Evolutionary conservation across 92 coral and sea anemone genomes (phyloP).

Genomic region (Hydrozoanthus gracilis): DNA sequence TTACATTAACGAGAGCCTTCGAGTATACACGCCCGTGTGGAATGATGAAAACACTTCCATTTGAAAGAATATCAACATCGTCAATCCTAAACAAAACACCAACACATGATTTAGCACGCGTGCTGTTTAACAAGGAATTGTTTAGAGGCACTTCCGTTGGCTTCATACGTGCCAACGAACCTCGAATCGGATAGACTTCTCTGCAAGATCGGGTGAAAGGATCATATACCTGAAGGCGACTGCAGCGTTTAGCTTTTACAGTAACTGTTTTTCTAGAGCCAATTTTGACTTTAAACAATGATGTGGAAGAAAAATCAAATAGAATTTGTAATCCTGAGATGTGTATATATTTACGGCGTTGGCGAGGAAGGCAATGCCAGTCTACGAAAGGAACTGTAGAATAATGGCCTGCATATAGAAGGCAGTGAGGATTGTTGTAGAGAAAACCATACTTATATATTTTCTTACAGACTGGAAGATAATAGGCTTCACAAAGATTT

Average conservation of each 20-base stretch:
- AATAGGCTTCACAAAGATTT: slow-evolving; percentile 7
- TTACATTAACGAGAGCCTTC: background rate
- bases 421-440: background rate
- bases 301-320: background rate
- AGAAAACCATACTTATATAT: background rate
- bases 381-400: background rate
- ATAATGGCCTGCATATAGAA: background rate
- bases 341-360: background rate
- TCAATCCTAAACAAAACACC: background rate
- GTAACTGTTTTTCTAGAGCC: background rate
- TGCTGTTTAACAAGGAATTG: background rate
- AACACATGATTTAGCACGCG: background rate
- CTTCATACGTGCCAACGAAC: background rate
- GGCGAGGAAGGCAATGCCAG: background rate
- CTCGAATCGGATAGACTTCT: background rate
- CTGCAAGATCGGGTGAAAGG: slow-evolving; percentile 19
- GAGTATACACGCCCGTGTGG: background rate
- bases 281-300: background rate
- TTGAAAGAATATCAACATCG: background rate
- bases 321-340: background rate
- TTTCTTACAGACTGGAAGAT: slow-evolving; percentile 13
- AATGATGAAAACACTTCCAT: slow-evolving; percentile 3
- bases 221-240: background rate
- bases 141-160: background rate
- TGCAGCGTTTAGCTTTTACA: background rate